Evolutionary conservation across 2,888 invertebrate genomes (phyloP).

Genomic region (Beris chalybata): DNA sequence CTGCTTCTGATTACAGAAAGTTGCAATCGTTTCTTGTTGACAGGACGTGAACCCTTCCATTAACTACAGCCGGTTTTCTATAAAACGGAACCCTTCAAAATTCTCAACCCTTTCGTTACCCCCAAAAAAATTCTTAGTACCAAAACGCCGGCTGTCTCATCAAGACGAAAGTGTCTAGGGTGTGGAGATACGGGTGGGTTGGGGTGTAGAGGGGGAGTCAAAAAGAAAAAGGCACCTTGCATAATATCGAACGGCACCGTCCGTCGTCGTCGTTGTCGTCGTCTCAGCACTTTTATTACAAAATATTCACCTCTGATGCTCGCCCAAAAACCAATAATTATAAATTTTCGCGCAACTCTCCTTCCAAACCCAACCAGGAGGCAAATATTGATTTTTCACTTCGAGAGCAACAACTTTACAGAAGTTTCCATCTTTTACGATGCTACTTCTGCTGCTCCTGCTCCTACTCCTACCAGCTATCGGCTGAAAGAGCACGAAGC

Average conservation of each 20-base stretch:
- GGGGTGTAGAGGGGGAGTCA: background rate
- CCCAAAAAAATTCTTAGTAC: background rate
- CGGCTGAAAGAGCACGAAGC: background rate
- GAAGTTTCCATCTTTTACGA: conserved; percentile 18
- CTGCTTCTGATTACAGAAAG: too few species aligned
- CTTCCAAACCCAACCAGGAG: background rate
- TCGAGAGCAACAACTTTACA: conserved; percentile 21
- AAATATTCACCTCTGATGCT: conserved; percentile 25
- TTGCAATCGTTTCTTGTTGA: too few species aligned
- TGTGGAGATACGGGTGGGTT: background rate
- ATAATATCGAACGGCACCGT: conserved; percentile 24
- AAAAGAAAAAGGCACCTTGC: background rate
- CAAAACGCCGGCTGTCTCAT: background rate
- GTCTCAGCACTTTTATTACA: conserved; percentile 27
- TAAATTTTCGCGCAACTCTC: conserved; percentile 29
- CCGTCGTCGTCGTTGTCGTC: conserved; percentile 16
- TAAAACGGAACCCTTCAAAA: too few species aligned
- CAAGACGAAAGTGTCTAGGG: background rate
- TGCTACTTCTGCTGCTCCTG: conserved; percentile 2
- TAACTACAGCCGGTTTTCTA: too few species aligned
- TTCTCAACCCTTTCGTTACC: too few species aligned
- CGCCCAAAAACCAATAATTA: conserved; percentile 31
- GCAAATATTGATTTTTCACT: conserved; percentile 30
- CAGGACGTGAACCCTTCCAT: too few species aligned
- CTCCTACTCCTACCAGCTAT: background rate